phyloP scores from a whole-genome alignment of 1,140 invertebrate genomes.

The Aphelinus certus region DNA sequence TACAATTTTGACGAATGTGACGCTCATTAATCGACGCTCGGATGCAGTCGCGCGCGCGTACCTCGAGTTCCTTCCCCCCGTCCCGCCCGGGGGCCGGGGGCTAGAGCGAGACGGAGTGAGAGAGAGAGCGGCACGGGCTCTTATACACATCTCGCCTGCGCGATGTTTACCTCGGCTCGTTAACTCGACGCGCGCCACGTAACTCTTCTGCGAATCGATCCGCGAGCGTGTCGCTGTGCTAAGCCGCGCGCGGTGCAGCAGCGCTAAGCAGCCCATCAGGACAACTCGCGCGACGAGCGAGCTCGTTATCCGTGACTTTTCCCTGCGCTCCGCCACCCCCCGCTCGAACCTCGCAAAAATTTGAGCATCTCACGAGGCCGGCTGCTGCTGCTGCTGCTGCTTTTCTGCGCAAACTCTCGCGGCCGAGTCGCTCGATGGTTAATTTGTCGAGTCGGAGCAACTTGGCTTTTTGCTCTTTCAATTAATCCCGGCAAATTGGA shows the following conservation, averaged over 20 bases:
- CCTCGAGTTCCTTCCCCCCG: not conserved
- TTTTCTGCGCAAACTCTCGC: too few species aligned
- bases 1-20: conserved; percentile 52
- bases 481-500: too few species aligned
- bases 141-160: not conserved
- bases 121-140: not conserved
- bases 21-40: conserved; percentile 46
- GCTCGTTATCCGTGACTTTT: conserved; percentile 20
- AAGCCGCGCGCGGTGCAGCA: too few species aligned
- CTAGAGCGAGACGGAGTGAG: conserved; percentile 23
- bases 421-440: too few species aligned
- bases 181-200: conserved; percentile 8
- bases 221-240: too few species aligned
- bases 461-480: too few species aligned
- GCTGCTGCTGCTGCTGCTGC: too few species aligned
- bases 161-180: conserved; percentile 22
- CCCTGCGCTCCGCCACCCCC: not conserved
- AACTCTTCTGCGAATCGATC: conserved; percentile 34
- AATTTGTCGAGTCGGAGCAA: too few species aligned
- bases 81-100: not conserved
- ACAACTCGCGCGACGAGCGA: not conserved
- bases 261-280: not conserved
- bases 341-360: too few species aligned
- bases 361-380: too few species aligned
- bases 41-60: not conserved